These are phyloP conservation scores for Phaetusa simplex DNA, from an alignment of 2,113 vertebrate genomes.

Conservation along the genomic window DNA sequence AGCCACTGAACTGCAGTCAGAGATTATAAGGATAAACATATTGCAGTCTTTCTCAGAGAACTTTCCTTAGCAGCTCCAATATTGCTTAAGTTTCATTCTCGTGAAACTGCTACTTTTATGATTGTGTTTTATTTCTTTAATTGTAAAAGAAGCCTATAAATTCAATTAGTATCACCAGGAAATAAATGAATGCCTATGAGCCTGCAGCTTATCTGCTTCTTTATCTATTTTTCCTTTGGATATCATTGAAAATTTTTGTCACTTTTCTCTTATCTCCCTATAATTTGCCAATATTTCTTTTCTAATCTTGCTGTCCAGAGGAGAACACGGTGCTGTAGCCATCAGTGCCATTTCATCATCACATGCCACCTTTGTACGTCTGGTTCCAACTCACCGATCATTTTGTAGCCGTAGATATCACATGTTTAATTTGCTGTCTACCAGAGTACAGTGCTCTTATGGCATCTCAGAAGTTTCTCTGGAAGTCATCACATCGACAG, in stretches of 20 bases:
- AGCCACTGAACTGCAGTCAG: background rate
- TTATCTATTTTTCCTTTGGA: background rate
- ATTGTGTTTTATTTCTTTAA: background rate
- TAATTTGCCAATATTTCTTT: background rate
- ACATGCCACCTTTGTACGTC: background rate
- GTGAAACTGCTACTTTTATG: background rate
- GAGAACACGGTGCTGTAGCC: background rate
- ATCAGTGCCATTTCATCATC: background rate
- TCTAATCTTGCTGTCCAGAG: background rate
- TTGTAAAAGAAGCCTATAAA: background rate
- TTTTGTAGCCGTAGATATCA: background rate
- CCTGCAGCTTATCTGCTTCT: background rate
- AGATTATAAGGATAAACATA: background rate
- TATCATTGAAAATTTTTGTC: background rate
- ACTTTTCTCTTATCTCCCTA: conserved; percentile 12
- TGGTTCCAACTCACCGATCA: background rate
- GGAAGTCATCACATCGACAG: background rate
- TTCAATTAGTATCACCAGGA: background rate
- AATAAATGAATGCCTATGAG: background rate
- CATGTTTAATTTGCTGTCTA: conserved; percentile 6
- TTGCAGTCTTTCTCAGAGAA: background rate
- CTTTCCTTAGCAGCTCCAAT: background rate
- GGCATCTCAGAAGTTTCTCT: conserved; percentile 1
- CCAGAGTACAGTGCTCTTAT: background rate
- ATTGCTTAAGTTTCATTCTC: background rate